Percentiles rank a stretch among this genome's conserved stretches.
phyloP scores from a whole-genome alignment of 2,797 vertebrate genomes.

The Eulemur rubriventer region DNA sequence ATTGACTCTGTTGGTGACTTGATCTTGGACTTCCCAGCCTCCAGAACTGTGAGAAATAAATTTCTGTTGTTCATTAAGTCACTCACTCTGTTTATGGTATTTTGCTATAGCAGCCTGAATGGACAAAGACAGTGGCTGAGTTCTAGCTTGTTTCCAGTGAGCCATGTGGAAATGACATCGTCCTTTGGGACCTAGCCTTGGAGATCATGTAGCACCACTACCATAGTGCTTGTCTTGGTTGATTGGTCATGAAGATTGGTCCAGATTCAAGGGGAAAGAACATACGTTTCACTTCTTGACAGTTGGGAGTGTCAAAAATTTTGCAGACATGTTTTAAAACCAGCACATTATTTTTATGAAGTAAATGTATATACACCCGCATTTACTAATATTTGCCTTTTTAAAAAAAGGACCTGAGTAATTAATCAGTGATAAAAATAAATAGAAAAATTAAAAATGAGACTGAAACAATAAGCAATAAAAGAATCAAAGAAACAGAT shows the following conservation, averaged over 20 bases:
- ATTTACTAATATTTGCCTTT: background rate
- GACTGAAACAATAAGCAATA: background rate
- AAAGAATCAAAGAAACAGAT: background rate
- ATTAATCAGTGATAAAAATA: background rate
- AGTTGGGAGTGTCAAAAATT: background rate
- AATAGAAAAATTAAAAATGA: background rate
- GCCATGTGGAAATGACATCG: background rate
- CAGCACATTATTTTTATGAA: background rate
- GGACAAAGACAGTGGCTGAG: background rate
- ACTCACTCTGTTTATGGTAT: background rate
- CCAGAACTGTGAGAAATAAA: background rate
- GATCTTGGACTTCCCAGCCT: background rate
- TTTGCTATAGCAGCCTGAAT: background rate
- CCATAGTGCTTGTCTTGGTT: background rate
- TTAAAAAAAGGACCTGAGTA: background rate
- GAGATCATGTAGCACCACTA: background rate
- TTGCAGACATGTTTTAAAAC: conserved; percentile 5
- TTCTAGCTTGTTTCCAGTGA: background rate
- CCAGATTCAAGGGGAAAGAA: background rate
- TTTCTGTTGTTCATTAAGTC: background rate
- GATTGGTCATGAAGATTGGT: background rate
- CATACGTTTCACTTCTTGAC: background rate
- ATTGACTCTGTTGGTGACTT: background rate
- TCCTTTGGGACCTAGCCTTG: background rate
- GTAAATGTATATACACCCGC: background rate